Evolutionary conservation across 1,140 invertebrate genomes (phyloP).

Genomic region (Fragariocoptes setiger): DNA sequence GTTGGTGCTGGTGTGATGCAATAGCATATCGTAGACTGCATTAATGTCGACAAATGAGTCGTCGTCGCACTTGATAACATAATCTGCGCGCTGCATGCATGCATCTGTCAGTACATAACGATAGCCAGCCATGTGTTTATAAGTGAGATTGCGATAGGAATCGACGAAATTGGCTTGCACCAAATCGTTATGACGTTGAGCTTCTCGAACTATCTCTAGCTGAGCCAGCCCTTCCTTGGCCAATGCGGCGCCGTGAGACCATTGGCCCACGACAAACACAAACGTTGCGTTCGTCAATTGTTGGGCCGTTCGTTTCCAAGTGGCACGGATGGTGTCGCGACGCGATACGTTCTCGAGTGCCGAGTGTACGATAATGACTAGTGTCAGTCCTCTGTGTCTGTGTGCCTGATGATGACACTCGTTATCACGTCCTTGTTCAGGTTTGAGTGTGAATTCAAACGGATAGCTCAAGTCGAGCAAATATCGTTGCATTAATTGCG

Average conservation of each 20-base stretch:
- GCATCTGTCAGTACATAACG: constrained; percentile 30
- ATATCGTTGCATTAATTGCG: too few relatives aligned
- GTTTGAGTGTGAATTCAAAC: too few relatives aligned
- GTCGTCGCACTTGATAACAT: constrained; percentile 56
- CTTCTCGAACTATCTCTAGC: constrained; percentile 11
- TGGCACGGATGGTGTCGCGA: constrained; percentile 15
- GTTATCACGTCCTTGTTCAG: too few relatives aligned
- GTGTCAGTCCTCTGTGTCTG: neutral
- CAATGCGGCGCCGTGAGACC: constrained; percentile 1
- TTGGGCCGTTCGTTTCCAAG: constrained; percentile 12
- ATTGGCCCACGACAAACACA: constrained; percentile 14
- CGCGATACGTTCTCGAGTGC: constrained; percentile 16
- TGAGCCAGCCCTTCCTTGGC: constrained; percentile 5
- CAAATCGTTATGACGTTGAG: constrained; percentile 14
- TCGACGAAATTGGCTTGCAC: constrained; percentile 32
- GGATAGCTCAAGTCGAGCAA: too few relatives aligned
- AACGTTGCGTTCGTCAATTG: constrained; percentile 10
- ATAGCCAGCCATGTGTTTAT: constrained; percentile 55
- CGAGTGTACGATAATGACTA: constrained; percentile 16
- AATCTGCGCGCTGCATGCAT: too few relatives aligned
- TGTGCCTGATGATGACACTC: too few relatives aligned
- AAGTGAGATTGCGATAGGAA: constrained; percentile 46
- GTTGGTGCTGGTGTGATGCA: too few relatives aligned
- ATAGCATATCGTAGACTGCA: too few relatives aligned
- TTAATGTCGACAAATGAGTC: constrained; percentile 45